phyloP scores from a whole-genome alignment of 2,888 invertebrate species.

The Priocnemis perturbator region DNA sequence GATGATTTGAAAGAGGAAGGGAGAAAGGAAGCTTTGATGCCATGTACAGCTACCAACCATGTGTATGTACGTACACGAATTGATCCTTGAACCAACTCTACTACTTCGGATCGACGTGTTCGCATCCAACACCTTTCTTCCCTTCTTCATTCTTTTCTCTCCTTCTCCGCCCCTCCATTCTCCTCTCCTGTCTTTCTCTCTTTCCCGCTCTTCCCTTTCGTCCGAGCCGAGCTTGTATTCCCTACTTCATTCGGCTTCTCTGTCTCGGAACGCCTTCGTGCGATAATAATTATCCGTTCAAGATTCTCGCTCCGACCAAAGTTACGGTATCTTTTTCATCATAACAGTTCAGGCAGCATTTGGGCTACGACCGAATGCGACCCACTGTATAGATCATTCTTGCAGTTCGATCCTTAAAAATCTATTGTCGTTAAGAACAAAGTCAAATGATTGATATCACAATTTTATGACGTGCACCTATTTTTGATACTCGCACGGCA shows the following conservation, averaged over 20 bases:
- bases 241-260: constrained; percentile 6
- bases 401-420: no score
- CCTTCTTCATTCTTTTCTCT: constrained; percentile 29
- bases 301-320: constrained; percentile 35
- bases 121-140: constrained; percentile 62
- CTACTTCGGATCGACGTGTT: constrained; percentile 47
- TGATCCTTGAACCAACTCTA: constrained; percentile 58
- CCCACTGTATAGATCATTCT: no score
- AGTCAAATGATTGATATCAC: no score
- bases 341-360: background rate
- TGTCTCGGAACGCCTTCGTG: constrained; percentile 31
- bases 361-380: no score
- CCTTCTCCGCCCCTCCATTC: constrained; percentile 15
- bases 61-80: constrained; percentile 36
- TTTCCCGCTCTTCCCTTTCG: constrained; percentile 11
- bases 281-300: constrained; percentile 57
- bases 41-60: constrained; percentile 21
- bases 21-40: constrained; percentile 41
- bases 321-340: constrained; percentile 46
- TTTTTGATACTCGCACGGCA: no score
- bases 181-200: constrained; percentile 14
- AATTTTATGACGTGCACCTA: no score
- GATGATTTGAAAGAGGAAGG: constrained; percentile 22
- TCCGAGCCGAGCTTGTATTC: constrained; percentile 4
- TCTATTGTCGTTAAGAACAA: no score